Percentiles rank a stretch among this genome's conserved stretches.
phyloP scores from a whole-genome alignment of 2,888 invertebrate species.

The Danaus chrysippus region DNA sequence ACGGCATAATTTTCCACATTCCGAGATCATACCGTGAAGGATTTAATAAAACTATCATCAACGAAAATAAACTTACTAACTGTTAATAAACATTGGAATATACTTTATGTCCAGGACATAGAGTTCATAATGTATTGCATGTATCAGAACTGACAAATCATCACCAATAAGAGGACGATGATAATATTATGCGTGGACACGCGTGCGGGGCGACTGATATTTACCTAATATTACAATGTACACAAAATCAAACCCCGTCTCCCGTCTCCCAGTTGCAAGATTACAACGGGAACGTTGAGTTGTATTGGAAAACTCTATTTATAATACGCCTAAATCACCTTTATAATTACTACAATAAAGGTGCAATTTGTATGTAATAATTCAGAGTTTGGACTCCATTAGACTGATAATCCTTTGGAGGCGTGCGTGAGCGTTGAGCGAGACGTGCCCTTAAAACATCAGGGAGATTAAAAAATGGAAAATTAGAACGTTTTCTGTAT shows the following conservation, averaged over 20 bases:
- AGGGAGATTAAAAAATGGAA: conserved; percentile 50
- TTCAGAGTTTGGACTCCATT: conserved; percentile 53
- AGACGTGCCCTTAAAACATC: conserved; percentile 49
- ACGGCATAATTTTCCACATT: conserved; percentile 18
- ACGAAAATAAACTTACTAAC: conserved; percentile 45
- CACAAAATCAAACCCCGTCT: conserved; percentile 40
- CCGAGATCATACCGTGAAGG: conserved; percentile 54
- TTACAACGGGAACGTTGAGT: conserved; percentile 21
- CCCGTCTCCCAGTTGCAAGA: conserved; percentile 32
- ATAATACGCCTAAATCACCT: conserved; percentile 35
- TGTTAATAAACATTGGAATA: conserved; percentile 8
- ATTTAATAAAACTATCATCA: conserved; percentile 51
- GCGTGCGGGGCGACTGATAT: conserved; percentile 44
- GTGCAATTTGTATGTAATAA: conserved; percentile 45
- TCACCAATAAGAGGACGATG: conserved; percentile 64
- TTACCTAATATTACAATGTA: conserved; percentile 32
- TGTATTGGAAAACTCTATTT: conserved; percentile 34
- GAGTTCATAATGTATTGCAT: conserved; percentile 35
- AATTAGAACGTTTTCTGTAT: not conserved
- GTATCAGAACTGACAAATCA: conserved; percentile 67
- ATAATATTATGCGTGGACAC: conserved; percentile 76
- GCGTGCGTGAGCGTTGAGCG: conserved; percentile 58
- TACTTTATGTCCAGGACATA: conserved; percentile 28
- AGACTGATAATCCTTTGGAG: conserved; percentile 57
- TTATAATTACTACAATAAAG: conserved; percentile 41